Percentiles rank a stretch among this genome's conserved stretches.
Evolutionary conservation across 2,888 invertebrate species (phyloP).

Genomic region (Lingula anatina): DNA sequence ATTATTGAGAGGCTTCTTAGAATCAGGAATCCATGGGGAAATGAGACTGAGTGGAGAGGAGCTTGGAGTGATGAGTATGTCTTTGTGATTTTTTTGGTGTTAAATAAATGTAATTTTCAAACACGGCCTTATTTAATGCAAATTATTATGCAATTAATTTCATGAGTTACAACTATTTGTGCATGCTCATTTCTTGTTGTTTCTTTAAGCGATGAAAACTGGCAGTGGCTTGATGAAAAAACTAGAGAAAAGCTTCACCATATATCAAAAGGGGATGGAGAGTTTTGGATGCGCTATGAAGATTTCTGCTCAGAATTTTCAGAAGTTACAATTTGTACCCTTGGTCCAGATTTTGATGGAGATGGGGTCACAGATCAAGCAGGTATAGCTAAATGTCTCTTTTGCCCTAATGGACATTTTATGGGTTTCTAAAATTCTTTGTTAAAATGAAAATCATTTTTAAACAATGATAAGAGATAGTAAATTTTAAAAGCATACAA

Average conservation of each 20-base stretch:
- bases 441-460: no score
- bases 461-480: neutral
- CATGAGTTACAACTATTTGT: no score
- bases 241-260: conserved; percentile 43
- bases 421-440: no score
- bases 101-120: no score
- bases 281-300: conserved; percentile 55
- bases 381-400: conserved; percentile 15
- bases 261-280: conserved; percentile 50
- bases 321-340: conserved; percentile 54
- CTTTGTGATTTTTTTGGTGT: conserved; percentile 1
- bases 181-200: no score
- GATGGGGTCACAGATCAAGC: conserved; percentile 47
- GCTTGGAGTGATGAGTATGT: conserved; percentile 53
- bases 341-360: conserved; percentile 53
- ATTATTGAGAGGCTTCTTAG: conserved; percentile 50
- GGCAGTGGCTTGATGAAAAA: conserved; percentile 50
- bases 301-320: conserved; percentile 54
- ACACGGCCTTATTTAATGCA: no score
- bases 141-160: no score
- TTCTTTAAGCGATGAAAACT: conserved; percentile 51
- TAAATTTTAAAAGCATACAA: neutral
- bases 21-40: conserved; percentile 55
- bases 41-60: conserved; percentile 55
- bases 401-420: no score